A percentile compares a stretch with the other conserved stretches of the same genome.
phyloP scores from a whole-genome alignment of 2,797 vertebrate species.

The Champsocephalus gunnari region DNA sequence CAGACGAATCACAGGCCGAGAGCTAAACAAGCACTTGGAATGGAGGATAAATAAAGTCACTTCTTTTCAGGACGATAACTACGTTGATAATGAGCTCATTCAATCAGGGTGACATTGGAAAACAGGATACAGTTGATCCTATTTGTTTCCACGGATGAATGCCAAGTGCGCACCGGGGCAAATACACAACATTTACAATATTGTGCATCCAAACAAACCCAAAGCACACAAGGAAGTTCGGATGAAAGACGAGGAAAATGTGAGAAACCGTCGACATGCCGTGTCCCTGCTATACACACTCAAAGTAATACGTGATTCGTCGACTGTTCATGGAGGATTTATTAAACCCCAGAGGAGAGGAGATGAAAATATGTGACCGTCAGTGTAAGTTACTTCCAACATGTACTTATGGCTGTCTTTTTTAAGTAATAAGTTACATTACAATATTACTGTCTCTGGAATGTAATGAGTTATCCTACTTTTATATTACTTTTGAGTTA shows the following conservation, averaged over 20 bases:
- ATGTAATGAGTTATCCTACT: no score
- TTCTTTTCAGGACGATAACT: conserved; percentile 36
- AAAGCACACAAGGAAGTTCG: conserved; percentile 18
- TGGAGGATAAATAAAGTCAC: conserved; percentile 39
- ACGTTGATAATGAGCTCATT: conserved; percentile 57
- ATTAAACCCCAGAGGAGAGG: conserved; percentile 30
- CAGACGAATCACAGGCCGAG: conserved; percentile 15
- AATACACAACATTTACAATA: conserved; percentile 47
- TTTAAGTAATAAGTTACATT: no score
- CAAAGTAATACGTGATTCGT: conserved; percentile 5
- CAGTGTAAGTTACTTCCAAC: no score
- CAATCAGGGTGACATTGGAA: conserved; percentile 61
- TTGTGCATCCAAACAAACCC: conserved; percentile 27
- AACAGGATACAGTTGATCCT: conserved; percentile 67
- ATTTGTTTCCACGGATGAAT: conserved; percentile 64
- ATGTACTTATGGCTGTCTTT: no score
- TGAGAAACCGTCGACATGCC: background rate
- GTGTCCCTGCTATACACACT: background rate
- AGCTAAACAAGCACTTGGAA: conserved; percentile 27
- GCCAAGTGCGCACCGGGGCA: conserved; percentile 57
- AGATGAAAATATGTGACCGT: conserved; percentile 37
- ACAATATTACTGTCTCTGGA: no score
- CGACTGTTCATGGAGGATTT: conserved; percentile 21
- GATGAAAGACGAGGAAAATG: conserved; percentile 5
- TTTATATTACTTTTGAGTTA: no score